Conservation (phyloP, 1,140 invertebrate species). For the Pogonomyrmex barbatus region DNA sequence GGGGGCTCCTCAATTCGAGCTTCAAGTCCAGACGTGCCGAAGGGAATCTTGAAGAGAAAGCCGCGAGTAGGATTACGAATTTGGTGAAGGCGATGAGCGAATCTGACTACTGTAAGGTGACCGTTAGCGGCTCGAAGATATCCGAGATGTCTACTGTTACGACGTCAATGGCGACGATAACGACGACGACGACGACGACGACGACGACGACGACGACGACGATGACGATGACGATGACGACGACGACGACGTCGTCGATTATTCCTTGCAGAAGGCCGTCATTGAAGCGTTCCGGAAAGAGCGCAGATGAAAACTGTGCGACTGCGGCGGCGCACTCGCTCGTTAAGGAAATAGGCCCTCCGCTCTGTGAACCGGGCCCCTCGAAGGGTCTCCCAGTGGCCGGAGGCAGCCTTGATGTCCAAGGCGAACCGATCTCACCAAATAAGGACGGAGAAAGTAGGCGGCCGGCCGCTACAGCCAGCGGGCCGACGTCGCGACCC, state of each 20-base stretch:
- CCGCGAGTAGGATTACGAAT: conserved; percentile 56
- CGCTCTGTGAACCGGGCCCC: conserved; percentile 24
- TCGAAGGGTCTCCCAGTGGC: conserved; percentile 64
- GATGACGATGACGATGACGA: not conserved
- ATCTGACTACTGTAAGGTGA: conserved; percentile 54
- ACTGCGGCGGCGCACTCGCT: conserved; percentile 40
- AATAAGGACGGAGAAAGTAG: conserved; percentile 81
- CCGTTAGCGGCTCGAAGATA: conserved; percentile 21
- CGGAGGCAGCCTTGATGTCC: conserved; percentile 59
- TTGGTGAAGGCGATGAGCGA: conserved; percentile 69
- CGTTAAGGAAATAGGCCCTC: conserved; percentile 68
- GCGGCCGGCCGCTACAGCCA: conserved; percentile 66
- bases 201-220: not conserved
- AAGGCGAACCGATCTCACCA: conserved; percentile 74
- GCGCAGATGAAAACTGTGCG: conserved; percentile 59
- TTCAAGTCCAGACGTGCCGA: conserved; percentile 66
- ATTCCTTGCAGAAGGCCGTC: conserved; percentile 70
- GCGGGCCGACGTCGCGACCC: conserved; percentile 36
- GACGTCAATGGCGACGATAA: not conserved
- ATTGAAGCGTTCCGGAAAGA: conserved; percentile 70
- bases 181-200: conserved; percentile 26
- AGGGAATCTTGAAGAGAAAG: conserved; percentile 14
- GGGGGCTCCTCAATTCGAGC: conserved; percentile 66
- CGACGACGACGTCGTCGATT: conserved; percentile 41
- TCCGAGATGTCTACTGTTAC: conserved; percentile 16